Percentiles rank a stretch among this genome's conserved stretches.
phyloP scores from a whole-genome alignment of 2,888 invertebrate genomes.

The Lasioglossum pauxillum region DNA sequence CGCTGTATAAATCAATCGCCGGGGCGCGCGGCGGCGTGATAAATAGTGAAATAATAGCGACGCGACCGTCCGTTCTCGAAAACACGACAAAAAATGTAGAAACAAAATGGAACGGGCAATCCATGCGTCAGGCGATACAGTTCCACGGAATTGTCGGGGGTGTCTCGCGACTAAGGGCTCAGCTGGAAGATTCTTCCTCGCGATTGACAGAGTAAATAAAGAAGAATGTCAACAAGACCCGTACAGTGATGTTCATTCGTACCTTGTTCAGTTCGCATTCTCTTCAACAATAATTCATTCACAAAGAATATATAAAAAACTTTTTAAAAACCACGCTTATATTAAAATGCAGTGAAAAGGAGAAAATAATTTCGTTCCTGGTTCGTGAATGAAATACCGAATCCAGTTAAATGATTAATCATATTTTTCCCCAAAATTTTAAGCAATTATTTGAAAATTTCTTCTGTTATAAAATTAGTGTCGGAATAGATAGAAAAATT shows the following conservation, averaged over 20 bases:
- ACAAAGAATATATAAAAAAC: neutral
- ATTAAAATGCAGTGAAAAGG: too few species aligned
- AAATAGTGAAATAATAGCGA: conserved; percentile 49
- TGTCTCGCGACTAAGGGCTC: neutral
- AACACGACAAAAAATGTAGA: conserved; percentile 6
- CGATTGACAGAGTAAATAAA: conserved; percentile 66
- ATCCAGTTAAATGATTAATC: too few species aligned
- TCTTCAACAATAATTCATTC: neutral
- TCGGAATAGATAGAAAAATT: too few species aligned
- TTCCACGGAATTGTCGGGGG: neutral
- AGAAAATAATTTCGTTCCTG: too few species aligned
- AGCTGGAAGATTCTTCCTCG: conserved; percentile 30
- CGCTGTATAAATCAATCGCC: neutral
- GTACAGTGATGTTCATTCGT: neutral
- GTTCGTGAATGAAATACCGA: too few species aligned
- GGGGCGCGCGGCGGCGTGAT: conserved; percentile 12
- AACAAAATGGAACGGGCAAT: neutral
- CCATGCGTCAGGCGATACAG: neutral
- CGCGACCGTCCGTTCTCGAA: conserved; percentile 9
- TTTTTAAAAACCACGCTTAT: too few species aligned
- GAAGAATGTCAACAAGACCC: neutral
- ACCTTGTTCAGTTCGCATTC: neutral
- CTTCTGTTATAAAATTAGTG: too few species aligned
- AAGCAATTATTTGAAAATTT: too few species aligned
- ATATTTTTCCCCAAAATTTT: too few species aligned